These are phyloP conservation scores for Prosapia bicincta DNA, from an alignment of 2,888 invertebrate genomes.

Conservation along the genomic window DNA sequence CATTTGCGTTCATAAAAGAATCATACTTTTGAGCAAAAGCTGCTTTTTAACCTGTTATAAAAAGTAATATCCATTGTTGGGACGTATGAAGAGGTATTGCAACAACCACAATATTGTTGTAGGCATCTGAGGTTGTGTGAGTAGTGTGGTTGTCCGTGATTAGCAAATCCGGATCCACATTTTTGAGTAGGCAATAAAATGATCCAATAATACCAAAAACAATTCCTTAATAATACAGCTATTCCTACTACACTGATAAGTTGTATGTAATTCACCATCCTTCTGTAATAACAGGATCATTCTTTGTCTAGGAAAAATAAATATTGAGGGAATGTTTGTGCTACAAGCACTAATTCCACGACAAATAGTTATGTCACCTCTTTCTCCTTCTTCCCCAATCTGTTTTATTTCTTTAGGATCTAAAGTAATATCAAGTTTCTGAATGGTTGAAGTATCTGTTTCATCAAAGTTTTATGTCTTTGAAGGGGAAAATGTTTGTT, in stretches of 20 bases:
- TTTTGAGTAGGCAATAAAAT: background rate
- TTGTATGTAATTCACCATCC: slow-evolving; percentile 33
- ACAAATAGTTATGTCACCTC: too few species aligned
- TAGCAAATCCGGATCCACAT: background rate
- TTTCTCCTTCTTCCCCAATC: too few species aligned
- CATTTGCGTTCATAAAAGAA: background rate
- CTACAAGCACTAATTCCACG: too few species aligned
- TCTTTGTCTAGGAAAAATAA: slow-evolving; percentile 43
- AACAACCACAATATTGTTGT: slow-evolving; percentile 36
- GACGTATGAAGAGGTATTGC: slow-evolving; percentile 39
- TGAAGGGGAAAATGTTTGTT: too few species aligned
- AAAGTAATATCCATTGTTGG: slow-evolving; percentile 39
- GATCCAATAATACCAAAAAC: background rate
- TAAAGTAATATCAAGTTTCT: too few species aligned
- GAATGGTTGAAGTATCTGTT: too few species aligned
- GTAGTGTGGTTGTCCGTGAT: background rate
- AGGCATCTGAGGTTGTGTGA: slow-evolving; percentile 38
- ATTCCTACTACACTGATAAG: slow-evolving; percentile 38
- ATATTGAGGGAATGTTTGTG: too few species aligned
- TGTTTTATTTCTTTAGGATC: too few species aligned
- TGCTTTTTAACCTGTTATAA: slow-evolving; percentile 40
- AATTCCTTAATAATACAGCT: slow-evolving; percentile 41
- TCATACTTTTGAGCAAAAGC: slow-evolving; percentile 40
- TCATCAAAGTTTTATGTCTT: too few species aligned
- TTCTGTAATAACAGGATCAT: slow-evolving; percentile 41